Evolutionary conservation across 1,140 invertebrate species (phyloP).

Genomic region (Alviniconcha marisindica): DNA sequence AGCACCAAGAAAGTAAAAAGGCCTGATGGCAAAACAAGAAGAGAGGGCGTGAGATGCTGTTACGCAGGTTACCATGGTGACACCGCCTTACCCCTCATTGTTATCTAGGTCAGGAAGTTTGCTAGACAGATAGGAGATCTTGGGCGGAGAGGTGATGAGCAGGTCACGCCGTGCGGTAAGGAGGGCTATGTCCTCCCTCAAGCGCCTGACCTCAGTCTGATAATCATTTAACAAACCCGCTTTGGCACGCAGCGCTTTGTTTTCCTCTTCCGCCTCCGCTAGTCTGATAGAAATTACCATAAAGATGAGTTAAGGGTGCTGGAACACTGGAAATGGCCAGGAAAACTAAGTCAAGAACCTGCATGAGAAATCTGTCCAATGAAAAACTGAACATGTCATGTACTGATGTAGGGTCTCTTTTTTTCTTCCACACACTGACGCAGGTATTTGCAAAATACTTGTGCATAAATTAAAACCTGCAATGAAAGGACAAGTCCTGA

Average conservation of each 20-base stretch:
- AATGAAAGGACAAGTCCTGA: too few species aligned
- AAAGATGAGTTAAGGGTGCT: too few species aligned
- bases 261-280: slow-evolving; percentile 69
- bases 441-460: too few species aligned
- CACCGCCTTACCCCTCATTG: slow-evolving; percentile 32
- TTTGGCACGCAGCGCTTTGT: slow-evolving; percentile 63
- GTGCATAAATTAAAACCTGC: too few species aligned
- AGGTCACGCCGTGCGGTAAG: slow-evolving; percentile 59
- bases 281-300: slow-evolving; percentile 56
- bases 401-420: too few species aligned
- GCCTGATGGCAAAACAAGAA: slow-evolving; percentile 8
- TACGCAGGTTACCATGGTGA: neutral
- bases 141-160: slow-evolving; percentile 15
- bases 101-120: slow-evolving; percentile 2
- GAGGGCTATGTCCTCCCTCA: slow-evolving; percentile 72
- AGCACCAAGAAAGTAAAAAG: too few species aligned
- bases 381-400: too few species aligned
- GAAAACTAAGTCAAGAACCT: too few species aligned
- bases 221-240: slow-evolving; percentile 70
- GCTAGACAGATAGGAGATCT: slow-evolving; percentile 12
- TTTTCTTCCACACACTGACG: too few species aligned
- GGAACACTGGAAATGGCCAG: too few species aligned
- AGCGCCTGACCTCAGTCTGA: slow-evolving; percentile 69
- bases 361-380: too few species aligned
- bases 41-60: neutral